A percentile compares a stretch with the other conserved stretches of the same genome.
Evolutionary conservation across 2,113 vertebrate genomes (phyloP).

Genomic region (Coregonus clupeaformis): DNA sequence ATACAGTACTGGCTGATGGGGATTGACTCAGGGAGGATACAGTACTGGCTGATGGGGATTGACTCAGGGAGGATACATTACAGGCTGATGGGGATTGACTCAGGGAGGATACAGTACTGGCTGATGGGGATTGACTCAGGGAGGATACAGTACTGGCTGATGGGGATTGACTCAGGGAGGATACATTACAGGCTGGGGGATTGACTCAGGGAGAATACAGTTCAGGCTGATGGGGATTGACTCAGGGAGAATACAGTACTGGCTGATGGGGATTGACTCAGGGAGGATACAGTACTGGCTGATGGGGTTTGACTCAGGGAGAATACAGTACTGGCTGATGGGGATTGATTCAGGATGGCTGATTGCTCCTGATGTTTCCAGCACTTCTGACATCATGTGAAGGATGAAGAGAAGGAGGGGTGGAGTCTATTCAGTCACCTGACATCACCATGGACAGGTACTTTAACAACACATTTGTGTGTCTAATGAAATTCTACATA

Average conservation of each 20-base stretch:
- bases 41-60: background rate
- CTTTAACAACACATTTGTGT: constrained; percentile 38
- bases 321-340: too few relatives aligned
- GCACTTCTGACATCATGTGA: constrained; percentile 56
- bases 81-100: background rate
- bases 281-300: too few relatives aligned
- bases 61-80: too few relatives aligned
- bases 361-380: background rate
- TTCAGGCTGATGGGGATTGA: too few relatives aligned
- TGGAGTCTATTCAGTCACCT: constrained; percentile 35
- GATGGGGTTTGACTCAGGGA: too few relatives aligned
- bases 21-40: background rate
- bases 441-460: constrained; percentile 25
- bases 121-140: background rate
- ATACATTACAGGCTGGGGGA: too few relatives aligned
- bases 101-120: too few relatives aligned
- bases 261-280: too few relatives aligned
- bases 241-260: too few relatives aligned
- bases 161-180: background rate
- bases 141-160: too few relatives aligned
- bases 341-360: background rate
- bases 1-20: background rate
- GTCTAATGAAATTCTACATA: too few relatives aligned
- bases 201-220: too few relatives aligned
- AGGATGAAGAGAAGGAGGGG: background rate